Evolutionary conservation across 2,797 vertebrate genomes (phyloP), one percentile per base, ranked within the genome.

Genomic region (Tragelaphus eurycerus): DNA sequence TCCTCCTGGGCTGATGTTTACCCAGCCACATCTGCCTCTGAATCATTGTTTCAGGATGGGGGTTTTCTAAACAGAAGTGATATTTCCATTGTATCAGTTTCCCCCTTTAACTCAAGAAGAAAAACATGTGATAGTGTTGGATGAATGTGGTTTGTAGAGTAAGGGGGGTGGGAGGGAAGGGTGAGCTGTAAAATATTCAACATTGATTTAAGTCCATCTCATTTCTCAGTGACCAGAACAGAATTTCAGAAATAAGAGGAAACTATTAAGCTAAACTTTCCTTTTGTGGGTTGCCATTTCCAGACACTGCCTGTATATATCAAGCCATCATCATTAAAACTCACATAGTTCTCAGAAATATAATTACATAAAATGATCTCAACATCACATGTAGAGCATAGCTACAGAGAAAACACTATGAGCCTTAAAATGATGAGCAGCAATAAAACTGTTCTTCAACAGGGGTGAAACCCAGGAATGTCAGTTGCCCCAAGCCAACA

Each of bases 401-500:
- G 88, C 85, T 92, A 25, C 34, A 12, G 76, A 89, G 82, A 86
- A 92, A 97, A 95, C 71, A 89, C 50, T 74, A 81, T 86, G 95
- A 97, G 67, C 60, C 90, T 93, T 78, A 57, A 71, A 87, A 86
- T 78, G 94, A 95, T 54, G 43, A 92, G 86, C 93, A 93, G 81
- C 82, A 96, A 74, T 93, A 93, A 97, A 89, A 67, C 55, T 71
- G 60, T 88, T 85, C 85, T 88, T 97, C 54, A 31, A 8, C 19
- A 27, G n/a, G 31, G 83, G 3, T 55, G 48, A 86, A 71, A 96
- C 50, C 62, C 62, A 31, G 13, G 78, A 31, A 34, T 74, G 57
- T 71, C 55, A 59, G 60, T 21, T 21, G 67, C 31, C 71, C 15
- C 9, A 27, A 71, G 71, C 52, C n/a, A 83, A 52, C 4, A n/a